phyloP scores from a whole-genome alignment of 1,140 invertebrate genomes.

The Dendroctonus valens region DNA sequence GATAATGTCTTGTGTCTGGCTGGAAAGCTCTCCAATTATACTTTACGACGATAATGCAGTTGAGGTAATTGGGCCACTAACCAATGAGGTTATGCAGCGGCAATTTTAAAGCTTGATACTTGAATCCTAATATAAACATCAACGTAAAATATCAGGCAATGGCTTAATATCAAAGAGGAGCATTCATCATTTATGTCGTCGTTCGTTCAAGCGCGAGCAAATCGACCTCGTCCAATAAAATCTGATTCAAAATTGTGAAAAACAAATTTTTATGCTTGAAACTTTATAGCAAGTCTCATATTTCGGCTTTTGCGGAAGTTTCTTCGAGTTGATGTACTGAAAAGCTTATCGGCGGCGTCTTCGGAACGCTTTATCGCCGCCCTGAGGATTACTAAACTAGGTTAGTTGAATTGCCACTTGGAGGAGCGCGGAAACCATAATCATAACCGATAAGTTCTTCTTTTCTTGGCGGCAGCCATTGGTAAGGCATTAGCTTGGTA shows the following conservation, averaged over 20 bases:
- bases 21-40: conserved; percentile 14
- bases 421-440: conserved; percentile 33
- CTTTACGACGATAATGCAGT: no score
- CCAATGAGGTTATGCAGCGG: no score
- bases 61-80: no score
- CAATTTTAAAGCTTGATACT: no score
- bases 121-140: no score
- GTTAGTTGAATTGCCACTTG: conserved; percentile 36
- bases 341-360: conserved; percentile 31
- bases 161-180: no score
- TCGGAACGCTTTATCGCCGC: conserved; percentile 29
- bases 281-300: conserved; percentile 24
- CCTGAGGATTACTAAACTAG: conserved; percentile 36
- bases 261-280: conserved; percentile 27
- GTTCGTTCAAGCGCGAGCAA: conserved; percentile 3
- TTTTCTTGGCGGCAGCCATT: conserved; percentile 23
- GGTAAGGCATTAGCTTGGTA: conserved; percentile 27
- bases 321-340: conserved; percentile 34
- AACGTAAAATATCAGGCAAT: no score
- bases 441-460: conserved; percentile 36
- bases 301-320: conserved; percentile 27
- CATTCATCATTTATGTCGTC: neutral
- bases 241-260: conserved; percentile 12
- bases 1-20: conserved; percentile 20
- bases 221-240: conserved; percentile 12